A percentile compares a stretch with the other conserved stretches of the same genome.
phyloP scores from a whole-genome alignment of 1,140 invertebrate genomes.

The Palaemon carinicauda region DNA sequence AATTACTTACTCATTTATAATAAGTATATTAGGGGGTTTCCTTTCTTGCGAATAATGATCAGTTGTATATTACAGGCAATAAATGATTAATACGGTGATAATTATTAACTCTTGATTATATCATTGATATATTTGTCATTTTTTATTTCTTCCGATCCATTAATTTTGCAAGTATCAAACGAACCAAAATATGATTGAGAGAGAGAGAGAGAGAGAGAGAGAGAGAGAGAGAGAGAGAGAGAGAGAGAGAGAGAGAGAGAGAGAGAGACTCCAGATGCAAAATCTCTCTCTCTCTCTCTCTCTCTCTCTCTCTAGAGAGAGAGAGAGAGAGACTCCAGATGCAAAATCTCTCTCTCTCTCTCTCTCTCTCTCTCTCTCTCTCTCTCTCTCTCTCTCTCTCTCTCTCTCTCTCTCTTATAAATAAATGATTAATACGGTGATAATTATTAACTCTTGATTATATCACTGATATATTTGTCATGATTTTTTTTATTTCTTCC shows the following conservation, averaged over 20 bases:
- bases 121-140: no score
- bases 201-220: neutral
- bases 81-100: no score
- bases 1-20: no score
- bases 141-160: neutral
- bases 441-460: no score
- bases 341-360: neutral
- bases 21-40: no score
- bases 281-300: neutral
- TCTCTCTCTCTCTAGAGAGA: no score
- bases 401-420: neutral
- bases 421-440: no score
- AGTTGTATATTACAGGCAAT: no score
- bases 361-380: constrained; percentile 10
- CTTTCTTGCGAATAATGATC: no score
- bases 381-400: neutral
- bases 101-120: no score
- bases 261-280: neutral
- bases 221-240: constrained; percentile 7
- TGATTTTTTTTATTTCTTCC: no score
- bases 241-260: neutral
- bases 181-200: neutral
- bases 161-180: neutral
- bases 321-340: neutral
- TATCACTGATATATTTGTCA: no score